Evolutionary conservation across 2,888 invertebrate genomes (phyloP).

Genomic region (Hipparchia sbordonii): DNA sequence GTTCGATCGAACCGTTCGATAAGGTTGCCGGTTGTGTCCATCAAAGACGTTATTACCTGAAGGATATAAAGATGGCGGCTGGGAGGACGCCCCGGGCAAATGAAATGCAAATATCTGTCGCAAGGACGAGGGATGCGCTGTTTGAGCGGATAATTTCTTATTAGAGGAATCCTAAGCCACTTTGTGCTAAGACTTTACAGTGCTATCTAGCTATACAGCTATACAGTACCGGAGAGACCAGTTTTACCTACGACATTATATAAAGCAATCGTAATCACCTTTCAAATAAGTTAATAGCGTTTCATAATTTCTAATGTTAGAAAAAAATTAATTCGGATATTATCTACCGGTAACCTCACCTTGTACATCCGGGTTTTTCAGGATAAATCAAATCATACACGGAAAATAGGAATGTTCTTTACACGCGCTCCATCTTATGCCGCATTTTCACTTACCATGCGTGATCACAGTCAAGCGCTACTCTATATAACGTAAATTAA

Average conservation of each 20-base stretch:
- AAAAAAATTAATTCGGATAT: no score
- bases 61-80: slow-evolving; percentile 67
- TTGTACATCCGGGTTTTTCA: no score
- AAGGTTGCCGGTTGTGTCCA: slow-evolving; percentile 55
- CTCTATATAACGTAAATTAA: no score
- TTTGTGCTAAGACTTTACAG: slow-evolving; percentile 8
- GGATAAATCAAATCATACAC: no score
- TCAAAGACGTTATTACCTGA: slow-evolving; percentile 82
- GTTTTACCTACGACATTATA: no score
- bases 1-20: slow-evolving; percentile 6
- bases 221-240: no score
- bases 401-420: no score
- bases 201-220: background rate
- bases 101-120: slow-evolving; percentile 78
- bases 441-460: no score
- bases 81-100: slow-evolving; percentile 60
- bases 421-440: no score
- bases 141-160: slow-evolving; percentile 39
- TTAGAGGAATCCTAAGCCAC: slow-evolving; percentile 24
- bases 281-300: background rate
- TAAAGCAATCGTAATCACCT: background rate
- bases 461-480: no score
- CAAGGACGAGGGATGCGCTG: slow-evolving; percentile 42
- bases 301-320: no score
- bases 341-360: no score